Conservation (phyloP, 1,140 invertebrate genomes). For the Psilanteris sp. region DNA sequence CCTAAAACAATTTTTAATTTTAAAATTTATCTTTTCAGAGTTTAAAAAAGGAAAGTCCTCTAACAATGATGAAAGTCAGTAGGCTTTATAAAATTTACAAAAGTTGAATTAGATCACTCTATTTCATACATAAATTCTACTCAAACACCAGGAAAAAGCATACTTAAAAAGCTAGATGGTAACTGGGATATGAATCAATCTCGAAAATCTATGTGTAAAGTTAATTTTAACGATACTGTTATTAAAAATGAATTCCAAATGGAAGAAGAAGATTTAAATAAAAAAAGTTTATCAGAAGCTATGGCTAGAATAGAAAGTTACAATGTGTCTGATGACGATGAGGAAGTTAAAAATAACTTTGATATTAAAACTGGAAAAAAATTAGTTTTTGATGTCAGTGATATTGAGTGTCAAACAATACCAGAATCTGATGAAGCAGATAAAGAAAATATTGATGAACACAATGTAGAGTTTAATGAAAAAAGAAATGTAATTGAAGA, state of each 20-base stretch:
- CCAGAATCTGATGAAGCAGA: constrained; percentile 11
- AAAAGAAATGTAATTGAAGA: not conserved
- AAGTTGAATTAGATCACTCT: constrained; percentile 69
- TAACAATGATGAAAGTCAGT: constrained; percentile 69
- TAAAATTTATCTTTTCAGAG: constrained; percentile 16
- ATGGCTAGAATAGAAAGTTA: constrained; percentile 63
- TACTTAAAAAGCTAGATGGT: constrained; percentile 68
- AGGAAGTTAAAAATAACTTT: not conserved
- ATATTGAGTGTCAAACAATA: not conserved
- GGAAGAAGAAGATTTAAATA: constrained; percentile 37
- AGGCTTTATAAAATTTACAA: constrained; percentile 71
- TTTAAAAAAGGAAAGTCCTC: constrained; percentile 62
- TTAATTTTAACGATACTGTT: constrained; percentile 59
- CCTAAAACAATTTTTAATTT: too few relatives aligned
- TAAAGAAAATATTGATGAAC: constrained; percentile 16
- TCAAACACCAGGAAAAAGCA: constrained; percentile 74
- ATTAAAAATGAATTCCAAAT: constrained; percentile 48
- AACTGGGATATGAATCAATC: constrained; percentile 15
- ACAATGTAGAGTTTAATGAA: not conserved
- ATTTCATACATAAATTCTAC: constrained; percentile 72
- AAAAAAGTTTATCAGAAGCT: constrained; percentile 36
- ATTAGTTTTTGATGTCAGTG: constrained; percentile 12
- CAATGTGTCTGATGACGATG: constrained; percentile 4
- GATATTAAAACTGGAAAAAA: not conserved
- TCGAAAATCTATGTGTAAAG: constrained; percentile 53